These are phyloP conservation scores for Arvicanthis niloticus DNA, from an alignment of 2,113 vertebrate genomes.

Conservation along the genomic window DNA sequence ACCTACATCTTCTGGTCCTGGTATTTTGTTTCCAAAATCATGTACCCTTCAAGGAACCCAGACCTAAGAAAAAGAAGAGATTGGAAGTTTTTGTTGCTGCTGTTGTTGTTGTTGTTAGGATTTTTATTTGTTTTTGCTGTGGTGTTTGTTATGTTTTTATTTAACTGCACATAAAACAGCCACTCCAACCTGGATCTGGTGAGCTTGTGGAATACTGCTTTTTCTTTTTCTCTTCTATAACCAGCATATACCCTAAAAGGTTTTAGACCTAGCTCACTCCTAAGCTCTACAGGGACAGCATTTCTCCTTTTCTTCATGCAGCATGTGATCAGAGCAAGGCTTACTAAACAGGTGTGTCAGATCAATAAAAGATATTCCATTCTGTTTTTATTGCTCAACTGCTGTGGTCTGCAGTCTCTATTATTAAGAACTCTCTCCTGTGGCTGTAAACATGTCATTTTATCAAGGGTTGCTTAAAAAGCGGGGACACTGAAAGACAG, in stretches of 20 bases:
- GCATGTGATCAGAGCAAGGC: neutral
- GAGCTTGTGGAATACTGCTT: constrained; percentile 28
- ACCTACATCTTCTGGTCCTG: neutral
- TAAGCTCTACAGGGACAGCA: neutral
- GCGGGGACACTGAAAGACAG: neutral
- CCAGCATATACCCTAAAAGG: neutral
- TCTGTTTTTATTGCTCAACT: neutral
- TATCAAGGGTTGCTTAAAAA: constrained; percentile 57
- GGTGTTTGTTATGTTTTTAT: neutral
- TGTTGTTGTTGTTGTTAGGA: neutral
- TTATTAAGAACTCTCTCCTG: constrained; percentile 41
- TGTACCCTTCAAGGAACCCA: neutral
- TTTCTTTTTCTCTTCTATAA: neutral
- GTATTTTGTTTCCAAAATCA: constrained; percentile 1
- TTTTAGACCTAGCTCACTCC: neutral
- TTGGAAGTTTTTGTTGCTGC: neutral
- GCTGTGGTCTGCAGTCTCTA: neutral
- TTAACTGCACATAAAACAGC: constrained; percentile 37
- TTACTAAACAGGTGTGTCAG: constrained; percentile 35
- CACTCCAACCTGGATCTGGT: neutral
- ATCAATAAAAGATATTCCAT: constrained; percentile 30
- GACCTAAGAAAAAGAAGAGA: neutral
- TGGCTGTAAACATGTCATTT: constrained; percentile 17
- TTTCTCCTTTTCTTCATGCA: neutral
- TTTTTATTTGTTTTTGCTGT: neutral